A percentile compares a stretch with the other conserved stretches of the same genome.
Conservation (phyloP, 2,888 invertebrate species). For the Ennomos quercinarius region DNA sequence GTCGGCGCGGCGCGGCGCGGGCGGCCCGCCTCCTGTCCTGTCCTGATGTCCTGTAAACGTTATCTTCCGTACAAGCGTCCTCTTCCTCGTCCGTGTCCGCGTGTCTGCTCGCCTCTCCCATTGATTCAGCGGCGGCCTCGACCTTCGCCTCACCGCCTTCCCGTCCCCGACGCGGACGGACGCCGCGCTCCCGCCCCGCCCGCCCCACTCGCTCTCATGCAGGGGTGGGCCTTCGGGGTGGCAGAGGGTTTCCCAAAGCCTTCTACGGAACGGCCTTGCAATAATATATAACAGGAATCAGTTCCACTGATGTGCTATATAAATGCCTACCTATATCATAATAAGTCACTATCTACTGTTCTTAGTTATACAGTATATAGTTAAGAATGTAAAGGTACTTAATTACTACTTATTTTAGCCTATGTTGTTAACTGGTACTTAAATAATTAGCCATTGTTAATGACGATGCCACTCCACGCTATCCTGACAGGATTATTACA, state of each 20-base stretch:
- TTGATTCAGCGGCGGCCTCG: conserved; percentile 29
- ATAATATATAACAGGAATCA: background rate
- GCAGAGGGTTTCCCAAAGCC: conserved; percentile 3
- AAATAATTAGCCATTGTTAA: too few relatives aligned
- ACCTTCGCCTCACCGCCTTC: conserved; percentile 16
- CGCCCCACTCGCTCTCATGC: background rate
- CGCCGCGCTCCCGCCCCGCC: background rate
- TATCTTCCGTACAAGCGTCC: background rate
- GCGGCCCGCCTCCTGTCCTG: background rate
- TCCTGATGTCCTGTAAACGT: background rate
- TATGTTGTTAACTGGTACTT: too few relatives aligned
- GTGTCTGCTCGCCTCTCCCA: conserved; percentile 9
- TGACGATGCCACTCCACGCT: too few relatives aligned
- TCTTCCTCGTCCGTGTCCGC: conserved; percentile 3
- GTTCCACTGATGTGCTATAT: too few relatives aligned
- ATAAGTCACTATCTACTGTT: too few relatives aligned
- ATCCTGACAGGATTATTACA: too few relatives aligned
- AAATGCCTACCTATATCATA: too few relatives aligned
- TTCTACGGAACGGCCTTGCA: conserved; percentile 13
- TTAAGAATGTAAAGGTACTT: too few relatives aligned
- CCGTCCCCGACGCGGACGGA: too few relatives aligned
- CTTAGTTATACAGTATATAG: too few relatives aligned
- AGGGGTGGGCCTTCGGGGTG: background rate
- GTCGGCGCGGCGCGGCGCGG: too few relatives aligned
- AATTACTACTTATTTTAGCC: too few relatives aligned